These are phyloP conservation scores for Gadus macrocephalus DNA, from an alignment of 2,113 vertebrate genomes.

Conservation along the genomic window DNA sequence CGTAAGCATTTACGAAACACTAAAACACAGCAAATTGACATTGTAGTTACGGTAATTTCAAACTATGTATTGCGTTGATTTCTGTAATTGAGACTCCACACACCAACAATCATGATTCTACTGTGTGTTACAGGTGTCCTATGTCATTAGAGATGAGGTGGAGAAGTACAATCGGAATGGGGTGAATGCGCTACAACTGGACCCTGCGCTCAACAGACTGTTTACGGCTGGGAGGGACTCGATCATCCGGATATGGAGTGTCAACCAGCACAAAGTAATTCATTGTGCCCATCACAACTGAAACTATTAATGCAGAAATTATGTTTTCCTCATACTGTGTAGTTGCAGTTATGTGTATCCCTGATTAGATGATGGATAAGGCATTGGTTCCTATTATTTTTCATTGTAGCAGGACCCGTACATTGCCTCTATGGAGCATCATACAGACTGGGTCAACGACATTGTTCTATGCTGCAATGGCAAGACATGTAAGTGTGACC, in stretches of 20 bases:
- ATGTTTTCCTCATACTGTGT: background rate
- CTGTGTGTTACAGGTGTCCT: conserved; percentile 82
- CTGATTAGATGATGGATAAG: background rate
- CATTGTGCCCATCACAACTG: background rate
- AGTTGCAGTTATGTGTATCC: background rate
- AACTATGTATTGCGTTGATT: background rate
- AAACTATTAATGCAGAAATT: background rate
- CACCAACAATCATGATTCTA: background rate
- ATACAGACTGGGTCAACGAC: conserved; percentile 98
- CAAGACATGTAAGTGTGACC: conserved; percentile 87
- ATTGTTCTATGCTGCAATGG: conserved; percentile 98
- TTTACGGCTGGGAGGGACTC: conserved; percentile 97
- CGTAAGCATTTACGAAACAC: no score
- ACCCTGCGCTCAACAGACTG: conserved; percentile 90
- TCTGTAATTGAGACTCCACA: no score
- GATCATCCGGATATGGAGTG: conserved; percentile 98
- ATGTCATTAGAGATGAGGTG: conserved; percentile 97
- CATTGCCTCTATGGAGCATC: conserved; percentile 98
- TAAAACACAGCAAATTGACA: no score
- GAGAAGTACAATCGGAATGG: conserved; percentile 97
- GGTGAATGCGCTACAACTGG: conserved; percentile 94
- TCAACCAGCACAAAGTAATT: conserved; percentile 95
- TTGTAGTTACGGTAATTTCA: no score
- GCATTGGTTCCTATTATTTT: background rate
- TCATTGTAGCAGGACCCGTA: conserved; percentile 91